Evolutionary conservation across 2,797 vertebrate genomes (phyloP).

Genomic region (Clarias fuscus): DNA sequence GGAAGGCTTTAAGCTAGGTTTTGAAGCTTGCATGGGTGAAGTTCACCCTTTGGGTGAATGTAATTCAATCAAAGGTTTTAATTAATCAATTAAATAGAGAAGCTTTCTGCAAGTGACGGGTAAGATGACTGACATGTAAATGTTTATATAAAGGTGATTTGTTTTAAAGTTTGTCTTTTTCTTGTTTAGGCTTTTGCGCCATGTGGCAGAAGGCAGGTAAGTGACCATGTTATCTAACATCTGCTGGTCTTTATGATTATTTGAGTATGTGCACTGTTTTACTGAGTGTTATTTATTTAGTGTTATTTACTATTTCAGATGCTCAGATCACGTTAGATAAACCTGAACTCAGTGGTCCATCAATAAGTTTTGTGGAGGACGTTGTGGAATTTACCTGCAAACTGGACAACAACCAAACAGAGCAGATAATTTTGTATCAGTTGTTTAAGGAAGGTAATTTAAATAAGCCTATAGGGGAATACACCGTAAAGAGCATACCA

Average conservation of each 20-base stretch:
- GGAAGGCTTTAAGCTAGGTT: background rate
- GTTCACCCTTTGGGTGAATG: no score
- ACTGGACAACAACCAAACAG: background rate
- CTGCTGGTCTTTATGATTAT: background rate
- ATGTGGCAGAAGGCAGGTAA: conserved; percentile 23
- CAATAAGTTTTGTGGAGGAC: accelerated
- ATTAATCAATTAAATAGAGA: no score
- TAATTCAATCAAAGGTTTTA: background rate
- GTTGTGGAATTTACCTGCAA: background rate
- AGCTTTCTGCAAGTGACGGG: background rate
- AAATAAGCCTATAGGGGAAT: accelerated
- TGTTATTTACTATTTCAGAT: conserved; percentile 15
- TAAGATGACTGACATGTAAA: background rate
- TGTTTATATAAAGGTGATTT: background rate
- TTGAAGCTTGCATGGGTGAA: background rate
- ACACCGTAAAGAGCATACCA: background rate
- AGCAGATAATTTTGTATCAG: background rate
- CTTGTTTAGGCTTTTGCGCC: conserved; percentile 9
- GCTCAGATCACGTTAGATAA: conserved; percentile 7
- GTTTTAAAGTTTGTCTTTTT: background rate
- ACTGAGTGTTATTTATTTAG: background rate
- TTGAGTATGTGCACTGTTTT: background rate
- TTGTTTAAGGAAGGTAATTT: background rate
- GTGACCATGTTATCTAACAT: background rate
- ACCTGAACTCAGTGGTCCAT: background rate